Conservation (phyloP, 2,113 vertebrate genomes). For the Ictalurus furcatus region DNA sequence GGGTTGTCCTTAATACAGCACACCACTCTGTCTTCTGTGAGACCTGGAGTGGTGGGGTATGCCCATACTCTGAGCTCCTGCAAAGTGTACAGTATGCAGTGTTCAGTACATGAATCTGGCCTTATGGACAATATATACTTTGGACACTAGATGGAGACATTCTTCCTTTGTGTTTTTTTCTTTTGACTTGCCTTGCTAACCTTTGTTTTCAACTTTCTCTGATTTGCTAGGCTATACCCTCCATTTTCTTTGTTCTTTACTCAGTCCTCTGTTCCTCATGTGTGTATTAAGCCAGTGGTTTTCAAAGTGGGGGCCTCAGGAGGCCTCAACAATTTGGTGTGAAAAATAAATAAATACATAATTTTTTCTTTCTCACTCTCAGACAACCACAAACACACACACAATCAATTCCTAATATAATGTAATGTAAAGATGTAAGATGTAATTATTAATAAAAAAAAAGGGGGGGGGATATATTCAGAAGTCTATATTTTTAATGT, state of each 20-base stretch:
- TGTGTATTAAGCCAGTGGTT: background rate
- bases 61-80: conserved; percentile 86
- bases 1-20: conserved; percentile 85
- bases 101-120: background rate
- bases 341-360: no score
- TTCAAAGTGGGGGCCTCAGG: no score
- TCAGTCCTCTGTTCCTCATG: background rate
- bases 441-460: no score
- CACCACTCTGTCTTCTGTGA: conserved; percentile 81
- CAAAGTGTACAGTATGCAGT: background rate
- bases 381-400: no score
- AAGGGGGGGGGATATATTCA: no score
- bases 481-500: no score
- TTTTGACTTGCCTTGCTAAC: background rate
- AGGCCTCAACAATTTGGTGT: background rate
- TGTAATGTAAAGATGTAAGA: no score
- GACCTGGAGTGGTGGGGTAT: conserved; percentile 79
- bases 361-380: no score
- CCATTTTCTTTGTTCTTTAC: background rate
- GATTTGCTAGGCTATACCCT: background rate
- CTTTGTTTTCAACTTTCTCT: background rate
- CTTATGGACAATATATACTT: background rate
- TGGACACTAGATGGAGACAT: background rate
- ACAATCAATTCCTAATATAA: no score
- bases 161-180: background rate